Evolutionary conservation across 2,113 vertebrate species (phyloP), one percentile per base, ranked within the genome.

Genomic region (Notarius quadriscutis): DNA sequence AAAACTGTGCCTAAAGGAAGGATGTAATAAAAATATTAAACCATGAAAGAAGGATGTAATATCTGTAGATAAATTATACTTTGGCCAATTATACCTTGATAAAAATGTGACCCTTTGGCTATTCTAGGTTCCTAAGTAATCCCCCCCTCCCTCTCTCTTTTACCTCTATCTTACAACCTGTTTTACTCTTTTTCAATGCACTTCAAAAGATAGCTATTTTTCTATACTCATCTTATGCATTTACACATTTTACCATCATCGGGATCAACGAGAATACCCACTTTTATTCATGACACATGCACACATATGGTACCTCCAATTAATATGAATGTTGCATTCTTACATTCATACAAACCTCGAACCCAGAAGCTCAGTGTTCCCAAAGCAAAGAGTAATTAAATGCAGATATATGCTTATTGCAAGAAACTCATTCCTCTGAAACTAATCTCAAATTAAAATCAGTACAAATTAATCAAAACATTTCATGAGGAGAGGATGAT

Each of bases 381-480:
- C 62, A n/a, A 65, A 83, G 81, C 81, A 67, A 65, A 67, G 81
- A 18, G 48, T 83, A 83, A 83, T 83, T 67, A 83, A 53, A 83
- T 83, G 81, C 81, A 83, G 81, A 83, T 67, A 83, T 53, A 67
- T 83, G 62, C 62, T 67, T 67, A 55, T 83, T 51, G 67, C 22
- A 27, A 83, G 30, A 67, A 83, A 67, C 60, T 83, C 81, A 83
- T 83, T 83, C 53, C 48, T 53, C 81, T 83, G 62, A 67, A 83
- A 27, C 81, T 83, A 67, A 83, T 83, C 81, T 83, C 15, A 83
- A 83, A 83, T 83, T 67, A 83, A 83, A 83, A 83, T 67, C 62
- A 83, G 41, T 62, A 30, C 62, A 67, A 67, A 67, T 67, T 51
- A 83, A 83, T 83, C 62, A 53, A 67, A 83, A 67, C 48, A 3